These are phyloP conservation scores for Eumeta japonica DNA, from an alignment of 1,140 invertebrate species.

Conservation along the genomic window DNA sequence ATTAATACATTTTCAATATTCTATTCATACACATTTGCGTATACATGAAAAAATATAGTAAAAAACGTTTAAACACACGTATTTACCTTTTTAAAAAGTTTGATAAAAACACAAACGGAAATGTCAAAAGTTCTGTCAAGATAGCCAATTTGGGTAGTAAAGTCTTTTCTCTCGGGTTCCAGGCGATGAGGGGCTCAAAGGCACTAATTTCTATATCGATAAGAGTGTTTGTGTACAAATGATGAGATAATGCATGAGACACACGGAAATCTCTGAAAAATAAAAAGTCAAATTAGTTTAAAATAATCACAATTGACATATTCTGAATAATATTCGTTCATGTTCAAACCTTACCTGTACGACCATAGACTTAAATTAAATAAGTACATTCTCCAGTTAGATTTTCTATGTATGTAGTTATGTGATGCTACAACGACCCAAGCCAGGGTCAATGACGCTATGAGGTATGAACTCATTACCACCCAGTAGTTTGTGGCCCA, in stretches of 20 bases:
- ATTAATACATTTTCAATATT: too few relatives aligned
- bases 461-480: slow-evolving; percentile 23
- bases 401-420: slow-evolving; percentile 78
- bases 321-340: not conserved
- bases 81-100: not conserved
- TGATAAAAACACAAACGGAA: slow-evolving; percentile 24
- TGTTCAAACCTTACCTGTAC: slow-evolving; percentile 50
- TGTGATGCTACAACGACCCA: slow-evolving; percentile 66
- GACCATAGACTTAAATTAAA: slow-evolving; percentile 71
- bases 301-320: not conserved
- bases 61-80: too few relatives aligned
- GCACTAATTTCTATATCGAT: slow-evolving; percentile 73
- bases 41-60: too few relatives aligned
- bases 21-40: too few relatives aligned
- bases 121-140: slow-evolving; percentile 23
- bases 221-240: slow-evolving; percentile 77
- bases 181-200: slow-evolving; percentile 72
- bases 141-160: slow-evolving; percentile 21
- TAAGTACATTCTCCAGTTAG: slow-evolving; percentile 81
- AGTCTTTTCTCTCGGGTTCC: slow-evolving; percentile 56
- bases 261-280: slow-evolving; percentile 71
- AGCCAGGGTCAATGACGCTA: slow-evolving; percentile 51
- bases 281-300: not conserved
- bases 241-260: slow-evolving; percentile 76
- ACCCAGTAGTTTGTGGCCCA: slow-evolving; percentile 27